Evolutionary conservation across 1,140 invertebrate species (phyloP).

Genomic region (Drosophila albomicans): DNA sequence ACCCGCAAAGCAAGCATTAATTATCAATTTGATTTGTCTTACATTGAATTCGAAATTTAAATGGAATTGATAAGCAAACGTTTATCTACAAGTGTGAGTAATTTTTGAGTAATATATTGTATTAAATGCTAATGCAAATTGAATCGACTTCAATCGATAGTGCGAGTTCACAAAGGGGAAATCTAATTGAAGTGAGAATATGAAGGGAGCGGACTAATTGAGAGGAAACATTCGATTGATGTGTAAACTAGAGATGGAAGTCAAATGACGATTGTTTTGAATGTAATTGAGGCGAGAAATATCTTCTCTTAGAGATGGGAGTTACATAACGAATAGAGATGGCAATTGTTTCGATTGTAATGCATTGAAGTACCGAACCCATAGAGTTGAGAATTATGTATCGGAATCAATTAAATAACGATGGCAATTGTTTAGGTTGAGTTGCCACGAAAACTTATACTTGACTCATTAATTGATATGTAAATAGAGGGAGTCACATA

Average conservation of each 20-base stretch:
- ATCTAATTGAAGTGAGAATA: slow-evolving; percentile 1
- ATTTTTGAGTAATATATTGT: not conserved
- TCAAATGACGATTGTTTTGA: too few species aligned
- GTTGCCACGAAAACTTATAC: too few species aligned
- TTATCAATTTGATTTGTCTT: slow-evolving; percentile 12
- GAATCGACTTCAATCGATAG: not conserved
- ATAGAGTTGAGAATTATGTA: not conserved
- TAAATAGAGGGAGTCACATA: too few species aligned
- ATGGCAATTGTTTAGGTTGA: not conserved
- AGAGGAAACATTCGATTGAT: too few species aligned
- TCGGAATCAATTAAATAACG: not conserved
- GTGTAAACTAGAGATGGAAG: too few species aligned
- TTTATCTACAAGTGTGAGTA: not conserved
- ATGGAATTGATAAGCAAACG: not conserved
- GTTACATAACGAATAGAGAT: too few species aligned
- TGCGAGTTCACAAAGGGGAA: not conserved
- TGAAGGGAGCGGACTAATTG: too few species aligned
- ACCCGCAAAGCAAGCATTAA: not conserved
- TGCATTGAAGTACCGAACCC: too few species aligned
- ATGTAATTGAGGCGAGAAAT: too few species aligned
- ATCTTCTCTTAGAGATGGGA: too few species aligned
- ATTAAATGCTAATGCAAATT: not conserved
- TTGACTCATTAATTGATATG: too few species aligned
- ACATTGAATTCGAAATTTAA: not conserved
- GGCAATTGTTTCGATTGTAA: too few species aligned